These are phyloP conservation scores for Zootoca vivipara DNA, from an alignment of 2,113 vertebrate genomes.

Conservation along the genomic window DNA sequence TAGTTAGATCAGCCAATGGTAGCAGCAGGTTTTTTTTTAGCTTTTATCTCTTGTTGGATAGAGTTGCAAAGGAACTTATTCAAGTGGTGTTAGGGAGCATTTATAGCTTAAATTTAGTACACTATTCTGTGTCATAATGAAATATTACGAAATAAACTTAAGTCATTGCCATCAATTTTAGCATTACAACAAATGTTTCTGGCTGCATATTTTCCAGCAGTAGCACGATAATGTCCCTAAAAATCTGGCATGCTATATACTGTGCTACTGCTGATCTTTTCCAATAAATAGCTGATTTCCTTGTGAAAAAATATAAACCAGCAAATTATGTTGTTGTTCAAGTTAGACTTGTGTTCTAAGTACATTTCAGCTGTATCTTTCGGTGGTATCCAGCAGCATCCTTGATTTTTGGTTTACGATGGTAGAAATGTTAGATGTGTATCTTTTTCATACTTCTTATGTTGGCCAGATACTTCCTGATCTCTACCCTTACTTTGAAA, in stretches of 20 bases:
- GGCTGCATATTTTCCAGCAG: background rate
- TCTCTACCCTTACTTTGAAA: background rate
- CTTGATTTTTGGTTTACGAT: background rate
- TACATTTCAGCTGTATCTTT: background rate
- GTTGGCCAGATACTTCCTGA: background rate
- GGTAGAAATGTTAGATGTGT: background rate
- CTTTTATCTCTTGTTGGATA: background rate
- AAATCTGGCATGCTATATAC: background rate
- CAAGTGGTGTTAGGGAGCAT: background rate
- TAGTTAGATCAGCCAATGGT: background rate
- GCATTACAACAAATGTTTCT: background rate
- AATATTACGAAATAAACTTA: background rate
- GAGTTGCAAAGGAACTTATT: background rate
- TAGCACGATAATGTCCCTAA: background rate
- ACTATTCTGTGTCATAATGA: background rate
- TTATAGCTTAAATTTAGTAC: background rate
- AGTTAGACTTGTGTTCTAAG: background rate
- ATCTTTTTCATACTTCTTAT: background rate
- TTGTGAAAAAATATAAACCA: background rate
- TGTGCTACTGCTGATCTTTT: background rate
- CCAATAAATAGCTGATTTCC: background rate
- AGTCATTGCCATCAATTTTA: background rate
- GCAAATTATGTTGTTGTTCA: background rate
- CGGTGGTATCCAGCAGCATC: background rate
- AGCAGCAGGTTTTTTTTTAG: background rate